These are phyloP conservation scores for Panagrolaimus sp. DNA, from an alignment of 1,140 invertebrate genomes.

Conservation along the genomic window DNA sequence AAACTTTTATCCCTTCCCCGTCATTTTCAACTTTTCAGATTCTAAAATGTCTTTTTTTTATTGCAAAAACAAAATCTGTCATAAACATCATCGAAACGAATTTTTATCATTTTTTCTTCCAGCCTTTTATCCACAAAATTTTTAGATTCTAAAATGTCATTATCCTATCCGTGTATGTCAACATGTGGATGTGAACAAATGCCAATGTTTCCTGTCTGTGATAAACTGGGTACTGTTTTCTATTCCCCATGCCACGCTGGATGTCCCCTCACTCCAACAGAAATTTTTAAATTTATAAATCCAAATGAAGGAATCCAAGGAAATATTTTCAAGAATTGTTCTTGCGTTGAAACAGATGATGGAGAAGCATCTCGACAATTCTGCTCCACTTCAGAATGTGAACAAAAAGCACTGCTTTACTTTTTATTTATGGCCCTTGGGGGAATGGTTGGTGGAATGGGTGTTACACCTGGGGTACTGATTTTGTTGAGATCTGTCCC, in stretches of 20 bases:
- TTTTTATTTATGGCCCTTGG: constrained; percentile 3
- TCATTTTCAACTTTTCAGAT: too few species aligned
- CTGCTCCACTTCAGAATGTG: constrained; percentile 46
- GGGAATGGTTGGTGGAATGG: constrained; percentile 39
- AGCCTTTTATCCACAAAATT: too few species aligned
- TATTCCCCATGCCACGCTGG: constrained; percentile 57
- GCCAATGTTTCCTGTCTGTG: constrained; percentile 53
- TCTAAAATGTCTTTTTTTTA: too few species aligned
- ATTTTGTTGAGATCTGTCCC: constrained; percentile 45
- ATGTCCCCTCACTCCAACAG: constrained; percentile 21
- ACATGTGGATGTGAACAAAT: constrained; percentile 48
- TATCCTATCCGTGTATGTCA: constrained; percentile 45
- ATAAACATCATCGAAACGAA: too few species aligned
- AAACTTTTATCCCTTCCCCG: too few species aligned
- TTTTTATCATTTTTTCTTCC: too few species aligned
- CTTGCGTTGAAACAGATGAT: not conserved
- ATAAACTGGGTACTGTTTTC: constrained; percentile 36
- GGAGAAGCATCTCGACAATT: constrained; percentile 6
- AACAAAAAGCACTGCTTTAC: constrained; percentile 36
- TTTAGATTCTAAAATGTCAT: constrained; percentile 34
- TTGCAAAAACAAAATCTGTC: too few species aligned
- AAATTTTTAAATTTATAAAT: constrained; percentile 22
- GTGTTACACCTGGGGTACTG: constrained; percentile 52
- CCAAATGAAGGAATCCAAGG: not conserved
- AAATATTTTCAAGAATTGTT: not conserved